Evolutionary conservation across 2,113 vertebrate species (phyloP), one percentile per base, ranked within the genome.

Genomic region (Falco punctatus): DNA sequence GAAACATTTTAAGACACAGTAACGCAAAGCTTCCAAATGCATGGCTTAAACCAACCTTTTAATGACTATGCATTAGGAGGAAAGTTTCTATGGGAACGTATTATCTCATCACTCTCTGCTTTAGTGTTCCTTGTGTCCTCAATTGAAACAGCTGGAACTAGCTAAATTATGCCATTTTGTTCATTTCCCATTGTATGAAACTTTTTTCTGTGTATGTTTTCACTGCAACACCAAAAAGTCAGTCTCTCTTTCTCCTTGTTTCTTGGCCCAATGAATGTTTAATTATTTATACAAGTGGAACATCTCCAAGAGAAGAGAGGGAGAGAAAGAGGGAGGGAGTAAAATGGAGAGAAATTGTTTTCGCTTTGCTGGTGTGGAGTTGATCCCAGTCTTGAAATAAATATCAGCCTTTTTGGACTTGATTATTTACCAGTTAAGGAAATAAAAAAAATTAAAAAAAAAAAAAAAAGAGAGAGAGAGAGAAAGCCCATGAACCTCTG

Each of bases 401-500:
- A 97, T 97, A 98, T 96, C 97, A 97, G 74, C 94, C 72, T 57
- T 98, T 97, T 97, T 96, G 54, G 96, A 88, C 89, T 97, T 94
- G 95, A 78, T 95, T 96, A 96, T 97, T 98, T 98, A 97, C 96
- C 91, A 97, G 90, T 65, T 65, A 9, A 5, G 10, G 1, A 2
- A 5, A n/a, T 89, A 94, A 82, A 92, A 91, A 95, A 81, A 48
- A 57, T n/a, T n/a, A 22, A 19, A 19, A 46, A 70, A 51, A 35
- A 40, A 33, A 17, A 21, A 35, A 35, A 35, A 35, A 35, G 35
- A 35, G 5, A 95, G 4, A 8, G 0, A 9, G 5, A 42, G 15
- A 95, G 88, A 97, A 95, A 96, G 97, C 97, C 95, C 96, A 96
- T 94, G 96, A 98, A 97, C 93, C 64, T 97, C 97, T 98, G 92